Evolutionary conservation across 2,113 vertebrate species (phyloP).

Genomic region (Bos javanicus): DNA sequence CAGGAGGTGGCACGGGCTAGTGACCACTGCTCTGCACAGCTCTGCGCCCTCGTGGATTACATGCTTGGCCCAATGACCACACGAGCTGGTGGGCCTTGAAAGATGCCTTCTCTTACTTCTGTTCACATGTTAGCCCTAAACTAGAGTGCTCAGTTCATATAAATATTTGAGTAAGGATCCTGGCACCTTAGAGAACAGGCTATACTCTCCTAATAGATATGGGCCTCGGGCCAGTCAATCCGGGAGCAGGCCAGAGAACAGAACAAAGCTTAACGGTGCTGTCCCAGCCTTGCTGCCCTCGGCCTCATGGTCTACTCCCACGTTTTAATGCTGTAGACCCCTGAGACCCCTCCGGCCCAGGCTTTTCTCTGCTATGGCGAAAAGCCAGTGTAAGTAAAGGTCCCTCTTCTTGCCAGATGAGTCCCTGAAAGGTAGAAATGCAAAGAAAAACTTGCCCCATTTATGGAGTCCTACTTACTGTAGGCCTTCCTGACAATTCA

Average conservation of each 20-base stretch:
- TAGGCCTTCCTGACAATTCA: neutral
- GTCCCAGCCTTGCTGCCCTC: neutral
- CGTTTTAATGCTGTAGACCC: neutral
- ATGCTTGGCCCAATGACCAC: neutral
- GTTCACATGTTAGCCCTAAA: neutral
- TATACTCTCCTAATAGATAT: neutral
- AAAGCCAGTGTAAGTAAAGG: neutral
- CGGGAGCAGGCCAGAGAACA: neutral
- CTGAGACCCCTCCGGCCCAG: accelerated
- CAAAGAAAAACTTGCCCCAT: neutral
- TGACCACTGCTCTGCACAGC: neutral
- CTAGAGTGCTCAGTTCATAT: neutral
- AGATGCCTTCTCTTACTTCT: neutral
- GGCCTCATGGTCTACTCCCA: accelerated
- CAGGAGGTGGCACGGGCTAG: neutral
- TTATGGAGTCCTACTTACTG: neutral
- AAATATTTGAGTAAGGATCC: neutral
- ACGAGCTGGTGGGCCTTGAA: neutral
- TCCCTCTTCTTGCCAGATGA: neutral
- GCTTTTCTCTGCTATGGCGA: neutral
- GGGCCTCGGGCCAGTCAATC: no score
- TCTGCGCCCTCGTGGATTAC: neutral
- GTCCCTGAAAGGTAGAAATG: neutral
- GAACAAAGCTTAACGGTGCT: neutral
- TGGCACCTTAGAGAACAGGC: neutral